phyloP scores from a whole-genome alignment of 2,797 vertebrate genomes.

The Decapterus maruadsi region DNA sequence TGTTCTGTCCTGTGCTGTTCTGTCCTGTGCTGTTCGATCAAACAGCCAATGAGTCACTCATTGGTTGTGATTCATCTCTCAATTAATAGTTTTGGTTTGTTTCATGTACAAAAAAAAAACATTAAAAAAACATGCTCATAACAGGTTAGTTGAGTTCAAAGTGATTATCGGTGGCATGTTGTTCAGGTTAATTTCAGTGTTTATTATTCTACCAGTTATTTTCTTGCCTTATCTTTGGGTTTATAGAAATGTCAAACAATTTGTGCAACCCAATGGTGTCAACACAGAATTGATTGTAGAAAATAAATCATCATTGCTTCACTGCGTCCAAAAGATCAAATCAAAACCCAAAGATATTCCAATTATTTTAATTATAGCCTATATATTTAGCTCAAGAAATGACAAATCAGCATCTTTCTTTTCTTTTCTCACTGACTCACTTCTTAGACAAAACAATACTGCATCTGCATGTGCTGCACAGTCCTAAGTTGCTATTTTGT shows the following conservation, averaged over 20 bases:
- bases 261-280: too few species aligned
- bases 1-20: background rate
- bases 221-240: background rate
- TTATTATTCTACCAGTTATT: background rate
- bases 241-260: background rate
- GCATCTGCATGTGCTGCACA: background rate
- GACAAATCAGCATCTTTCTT: too few species aligned
- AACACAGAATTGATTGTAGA: background rate
- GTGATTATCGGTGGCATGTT: background rate
- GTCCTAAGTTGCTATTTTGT: background rate
- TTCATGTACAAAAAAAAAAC: too few species aligned
- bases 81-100: background rate
- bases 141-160: background rate
- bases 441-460: too few species aligned
- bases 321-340: background rate
- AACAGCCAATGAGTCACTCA: background rate
- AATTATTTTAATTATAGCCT: too few species aligned
- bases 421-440: too few species aligned
- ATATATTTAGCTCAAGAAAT: too few species aligned
- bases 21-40: background rate
- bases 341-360: background rate
- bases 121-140: background rate
- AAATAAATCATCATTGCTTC: background rate
- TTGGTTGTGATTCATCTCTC: background rate
- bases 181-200: background rate